Base-by-base conservation (phyloP, 2,797 vertebrate genomes). In the Rhinella marina region DNA sequence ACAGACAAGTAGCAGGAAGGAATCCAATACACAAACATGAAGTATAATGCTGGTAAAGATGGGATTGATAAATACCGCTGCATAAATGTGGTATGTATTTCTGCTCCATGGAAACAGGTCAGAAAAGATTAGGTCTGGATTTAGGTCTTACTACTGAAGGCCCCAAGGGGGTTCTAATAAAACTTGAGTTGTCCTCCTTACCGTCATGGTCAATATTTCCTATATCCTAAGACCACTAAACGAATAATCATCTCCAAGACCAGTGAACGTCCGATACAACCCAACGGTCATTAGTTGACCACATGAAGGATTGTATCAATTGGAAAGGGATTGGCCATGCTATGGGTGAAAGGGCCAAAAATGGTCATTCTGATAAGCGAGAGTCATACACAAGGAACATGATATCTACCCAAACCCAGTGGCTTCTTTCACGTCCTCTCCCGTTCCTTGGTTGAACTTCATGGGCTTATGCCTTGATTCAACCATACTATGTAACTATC, bases 1-100 rank as follows among this genome's bases (percentile, higher is more conserved):
- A 81, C 80, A 81, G 80, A 81, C 21, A 61, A 64, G 79, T 81
- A 64, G 79, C 79, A 50, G 59, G 61, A 81, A 81, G 80, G 80
- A 66, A 64, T 64, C 80, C 16, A 52, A 50, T 25, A 25, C 21
- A 50, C 32, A 66, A 81, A 81, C 79, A 41, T 48, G 23, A 66
- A 48, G 57, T 48, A n/a, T 13, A 81, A 81, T 12, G 19, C 21
- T 61, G 7, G 27, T 23, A n/a, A 80, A 61, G 56, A 80, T 32
- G 16, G 16, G 29, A 56, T 25, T 27, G 25, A 81, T 64, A 81
- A 64, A 64, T 81, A 64, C n/a, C 59, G 23, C 41, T 75, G 52
- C 17, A 14, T 41, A 64, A 62, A 62, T 48, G 61, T 41, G 29
- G 29, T 48, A 23, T 32, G 21, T 0, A 79, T 79, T 29, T 59